A percentile compares a stretch with the other conserved stretches of the same genome.
Conservation (phyloP, 2,113 vertebrate species). For the Prunella himalayana region DNA sequence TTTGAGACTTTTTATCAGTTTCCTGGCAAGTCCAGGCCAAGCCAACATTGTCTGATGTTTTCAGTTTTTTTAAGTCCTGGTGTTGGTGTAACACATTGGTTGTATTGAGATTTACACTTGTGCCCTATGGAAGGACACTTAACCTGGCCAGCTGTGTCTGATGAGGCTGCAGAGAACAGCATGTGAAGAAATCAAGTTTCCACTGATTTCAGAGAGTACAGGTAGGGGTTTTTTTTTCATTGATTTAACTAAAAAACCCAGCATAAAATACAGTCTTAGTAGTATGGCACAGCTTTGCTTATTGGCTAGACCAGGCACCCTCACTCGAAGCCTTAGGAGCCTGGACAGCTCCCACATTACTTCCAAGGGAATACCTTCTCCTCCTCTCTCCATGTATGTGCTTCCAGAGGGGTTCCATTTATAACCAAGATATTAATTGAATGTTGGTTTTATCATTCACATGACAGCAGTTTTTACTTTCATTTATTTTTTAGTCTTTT, state of each 20-base stretch:
- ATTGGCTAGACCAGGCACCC: not conserved
- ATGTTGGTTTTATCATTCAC: not conserved
- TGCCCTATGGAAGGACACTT: not conserved
- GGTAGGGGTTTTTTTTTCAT: not conserved
- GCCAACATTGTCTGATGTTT: not conserved
- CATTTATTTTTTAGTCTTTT: not conserved
- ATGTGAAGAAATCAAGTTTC: not conserved
- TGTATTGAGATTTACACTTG: not conserved
- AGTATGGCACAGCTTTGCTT: not conserved
- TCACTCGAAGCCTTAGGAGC: fast-evolving
- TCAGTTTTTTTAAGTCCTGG: not conserved
- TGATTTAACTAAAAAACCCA: not conserved
- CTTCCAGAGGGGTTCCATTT: not conserved
- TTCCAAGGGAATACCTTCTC: not conserved
- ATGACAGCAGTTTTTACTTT: not conserved
- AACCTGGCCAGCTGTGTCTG: not conserved
- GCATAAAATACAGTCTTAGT: not conserved
- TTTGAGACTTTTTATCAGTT: not conserved
- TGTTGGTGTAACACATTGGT: not conserved
- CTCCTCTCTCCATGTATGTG: not conserved
- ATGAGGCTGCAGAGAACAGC: not conserved
- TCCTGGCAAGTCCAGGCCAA: not conserved
- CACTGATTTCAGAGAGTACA: not conserved
- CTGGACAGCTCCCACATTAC: not conserved
- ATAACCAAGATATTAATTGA: not conserved